Conservation (phyloP, 2,113 vertebrate species). For the Oriolus oriolus region DNA sequence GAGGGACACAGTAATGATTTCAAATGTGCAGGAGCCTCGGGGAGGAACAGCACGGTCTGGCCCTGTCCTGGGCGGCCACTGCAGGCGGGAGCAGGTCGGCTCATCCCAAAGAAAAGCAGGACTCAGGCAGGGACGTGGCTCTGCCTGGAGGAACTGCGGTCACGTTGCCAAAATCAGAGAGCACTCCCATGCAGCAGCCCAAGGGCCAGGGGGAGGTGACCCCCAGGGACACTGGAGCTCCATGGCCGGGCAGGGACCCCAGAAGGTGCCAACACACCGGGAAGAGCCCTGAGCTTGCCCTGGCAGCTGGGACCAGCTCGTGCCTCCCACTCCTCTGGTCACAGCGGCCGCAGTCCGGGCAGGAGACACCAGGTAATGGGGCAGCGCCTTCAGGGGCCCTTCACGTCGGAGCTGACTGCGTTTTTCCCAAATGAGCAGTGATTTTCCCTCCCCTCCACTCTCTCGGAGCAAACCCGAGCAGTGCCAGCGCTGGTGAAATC, state of each 20-base stretch:
- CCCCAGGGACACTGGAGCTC: background rate
- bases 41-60: background rate
- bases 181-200: background rate
- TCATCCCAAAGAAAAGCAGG: background rate
- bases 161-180: background rate
- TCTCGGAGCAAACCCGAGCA: background rate
- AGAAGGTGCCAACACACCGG: accelerated
- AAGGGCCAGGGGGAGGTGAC: background rate
- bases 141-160: background rate
- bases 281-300: background rate
- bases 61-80: background rate
- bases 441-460: background rate
- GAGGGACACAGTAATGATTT: background rate
- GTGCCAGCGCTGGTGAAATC: background rate
- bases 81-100: background rate
- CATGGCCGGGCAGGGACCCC: accelerated
- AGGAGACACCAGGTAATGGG: background rate
- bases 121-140: background rate
- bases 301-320: accelerated
- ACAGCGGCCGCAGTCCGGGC: accelerated
- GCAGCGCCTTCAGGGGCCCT: accelerated
- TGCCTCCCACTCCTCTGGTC: accelerated
- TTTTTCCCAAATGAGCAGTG: background rate
- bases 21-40: background rate
- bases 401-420: accelerated